phyloP scores from a whole-genome alignment of 2,797 vertebrate genomes.

The Coregonus ussuriensis region DNA sequence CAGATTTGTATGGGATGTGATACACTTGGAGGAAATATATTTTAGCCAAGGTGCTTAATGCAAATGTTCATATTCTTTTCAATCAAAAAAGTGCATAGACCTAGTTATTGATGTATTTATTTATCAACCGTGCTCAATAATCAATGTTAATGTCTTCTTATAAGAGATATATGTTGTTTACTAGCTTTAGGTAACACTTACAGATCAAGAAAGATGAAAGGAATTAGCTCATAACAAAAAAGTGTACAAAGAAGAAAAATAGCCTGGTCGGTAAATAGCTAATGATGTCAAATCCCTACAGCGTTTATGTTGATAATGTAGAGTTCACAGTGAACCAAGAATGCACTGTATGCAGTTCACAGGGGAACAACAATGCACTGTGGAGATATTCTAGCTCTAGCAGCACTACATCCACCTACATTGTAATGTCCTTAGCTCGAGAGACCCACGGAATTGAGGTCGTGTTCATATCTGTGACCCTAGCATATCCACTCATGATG shows the following conservation, averaged over 20 bases:
- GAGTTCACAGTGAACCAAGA: background rate
- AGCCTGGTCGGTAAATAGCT: background rate
- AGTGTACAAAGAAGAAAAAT: background rate
- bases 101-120: background rate
- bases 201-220: background rate
- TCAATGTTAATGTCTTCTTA: background rate
- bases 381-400: conserved; percentile 17
- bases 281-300: background rate
- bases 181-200: background rate
- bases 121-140: background rate
- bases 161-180: background rate
- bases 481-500: conserved; percentile 39
- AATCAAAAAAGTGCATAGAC: background rate
- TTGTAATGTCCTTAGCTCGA: background rate
- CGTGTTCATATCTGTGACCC: conserved; percentile 40
- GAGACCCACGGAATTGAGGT: conserved; percentile 21
- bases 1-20: conserved; percentile 49
- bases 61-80: conserved; percentile 6
- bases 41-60: conserved; percentile 23
- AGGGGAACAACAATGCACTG: conserved; percentile 13
- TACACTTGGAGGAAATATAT: conserved; percentile 59
- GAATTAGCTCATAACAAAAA: background rate
- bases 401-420: conserved; percentile 38
- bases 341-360: conserved; percentile 10
- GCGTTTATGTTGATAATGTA: background rate